Conservation (phyloP, 1,140 invertebrate species). For the Drosophila athabasca region DNA sequence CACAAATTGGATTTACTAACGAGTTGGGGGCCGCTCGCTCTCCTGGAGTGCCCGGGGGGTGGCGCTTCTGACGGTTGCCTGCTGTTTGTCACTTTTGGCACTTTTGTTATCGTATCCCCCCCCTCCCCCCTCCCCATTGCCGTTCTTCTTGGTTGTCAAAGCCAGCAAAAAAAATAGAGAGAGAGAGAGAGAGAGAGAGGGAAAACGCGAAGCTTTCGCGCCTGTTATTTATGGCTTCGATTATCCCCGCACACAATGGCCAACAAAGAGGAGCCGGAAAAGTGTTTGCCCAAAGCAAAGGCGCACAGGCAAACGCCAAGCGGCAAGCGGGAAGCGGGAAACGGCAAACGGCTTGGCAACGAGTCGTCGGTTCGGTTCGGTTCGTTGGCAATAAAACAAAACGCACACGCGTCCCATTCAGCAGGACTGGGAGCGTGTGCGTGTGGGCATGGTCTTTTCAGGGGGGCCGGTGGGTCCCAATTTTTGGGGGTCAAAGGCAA, state of each 20-base stretch:
- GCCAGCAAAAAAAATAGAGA: constrained; percentile 8
- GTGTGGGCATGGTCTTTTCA: neutral
- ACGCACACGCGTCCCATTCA: constrained; percentile 62
- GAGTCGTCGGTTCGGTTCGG: constrained; percentile 27
- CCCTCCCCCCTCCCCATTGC: neutral
- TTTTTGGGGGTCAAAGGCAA: constrained; percentile 61
- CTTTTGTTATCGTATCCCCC: constrained; percentile 69
- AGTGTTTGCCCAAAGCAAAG: constrained; percentile 67
- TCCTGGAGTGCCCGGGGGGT: neutral
- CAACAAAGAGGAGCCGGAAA: constrained; percentile 59
- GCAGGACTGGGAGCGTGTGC: neutral
- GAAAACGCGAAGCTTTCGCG: constrained; percentile 62
- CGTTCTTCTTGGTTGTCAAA: constrained; percentile 14
- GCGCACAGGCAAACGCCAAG: constrained; percentile 50
- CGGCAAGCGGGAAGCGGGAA: constrained; percentile 53
- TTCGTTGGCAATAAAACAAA: constrained; percentile 74
- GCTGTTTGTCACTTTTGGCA: constrained; percentile 80
- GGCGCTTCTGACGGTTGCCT: constrained; percentile 62
- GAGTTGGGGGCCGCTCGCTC: constrained; percentile 44
- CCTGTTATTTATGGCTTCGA: constrained; percentile 82
- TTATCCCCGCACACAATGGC: constrained; percentile 76
- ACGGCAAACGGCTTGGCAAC: constrained; percentile 62
- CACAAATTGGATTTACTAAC: constrained; percentile 81
- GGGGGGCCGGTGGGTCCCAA: constrained; percentile 8
- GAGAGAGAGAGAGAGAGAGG: constrained; percentile 2